Evolutionary conservation across 2,113 vertebrate genomes (phyloP).

Genomic region (Gobiocypris rarus): DNA sequence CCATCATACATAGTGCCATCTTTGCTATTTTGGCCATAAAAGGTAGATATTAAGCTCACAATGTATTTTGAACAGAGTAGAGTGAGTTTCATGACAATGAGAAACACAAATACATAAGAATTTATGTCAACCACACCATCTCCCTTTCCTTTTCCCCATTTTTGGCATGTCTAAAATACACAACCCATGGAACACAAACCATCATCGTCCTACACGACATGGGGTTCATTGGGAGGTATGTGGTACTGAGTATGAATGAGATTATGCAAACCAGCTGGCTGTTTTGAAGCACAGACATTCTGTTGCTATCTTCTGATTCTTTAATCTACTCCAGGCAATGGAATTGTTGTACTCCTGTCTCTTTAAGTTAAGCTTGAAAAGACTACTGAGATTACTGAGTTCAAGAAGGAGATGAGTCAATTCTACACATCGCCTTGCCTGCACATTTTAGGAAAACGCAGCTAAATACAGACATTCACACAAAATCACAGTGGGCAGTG

Average conservation of each 20-base stretch:
- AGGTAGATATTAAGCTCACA: neutral
- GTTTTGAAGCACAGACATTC: neutral
- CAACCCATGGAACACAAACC: neutral
- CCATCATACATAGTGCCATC: neutral
- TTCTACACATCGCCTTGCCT: constrained; percentile 51
- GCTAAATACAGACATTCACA: constrained; percentile 12
- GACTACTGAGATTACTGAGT: constrained; percentile 63
- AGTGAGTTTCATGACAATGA: neutral
- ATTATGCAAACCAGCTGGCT: neutral
- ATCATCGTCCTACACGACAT: neutral
- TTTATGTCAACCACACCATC: neutral
- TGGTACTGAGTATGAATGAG: neutral
- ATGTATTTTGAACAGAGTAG: neutral
- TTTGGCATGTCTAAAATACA: neutral
- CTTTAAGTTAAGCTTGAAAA: constrained; percentile 65
- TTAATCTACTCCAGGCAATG: constrained; percentile 49
- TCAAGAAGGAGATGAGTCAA: constrained; percentile 61
- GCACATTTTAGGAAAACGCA: neutral
- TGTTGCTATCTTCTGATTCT: constrained; percentile 39
- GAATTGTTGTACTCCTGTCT: constrained; percentile 63
- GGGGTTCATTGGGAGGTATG: neutral
- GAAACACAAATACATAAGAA: neutral
- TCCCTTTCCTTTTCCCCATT: neutral
- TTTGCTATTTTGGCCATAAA: neutral
- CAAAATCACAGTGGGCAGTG: neutral